Base-by-base conservation (phyloP, 2,888 invertebrate genomes). In the Cheilosia soror region DNA sequence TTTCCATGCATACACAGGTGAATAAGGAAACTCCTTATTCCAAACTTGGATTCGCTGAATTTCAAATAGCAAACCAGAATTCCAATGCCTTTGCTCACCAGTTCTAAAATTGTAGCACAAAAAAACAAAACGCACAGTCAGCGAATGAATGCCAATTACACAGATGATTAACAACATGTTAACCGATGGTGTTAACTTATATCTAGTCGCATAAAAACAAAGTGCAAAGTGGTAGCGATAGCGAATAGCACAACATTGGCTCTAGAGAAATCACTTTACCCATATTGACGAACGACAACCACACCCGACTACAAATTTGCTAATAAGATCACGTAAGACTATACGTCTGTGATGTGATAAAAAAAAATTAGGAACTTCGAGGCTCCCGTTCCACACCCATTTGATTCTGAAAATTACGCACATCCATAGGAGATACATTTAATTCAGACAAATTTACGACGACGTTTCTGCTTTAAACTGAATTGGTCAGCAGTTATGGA, bases 321-420 rank as follows among this genome's bases (percentile, higher is more conserved):
- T 55, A 84, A 84, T 65, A 58, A 71, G 80, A 80, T 84, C 80
- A 84, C 84, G 73, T 79, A 80, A 71, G 29, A 69, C 62, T 37
- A n/a, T n/a, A 37, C 25, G 29, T 9, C 11, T 42, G 71, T 25
- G 57, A 49, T 84, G 68, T 53, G 62, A 69, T 60, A 20, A 20
- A 20, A 51, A 75, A 83, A 60, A 84, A 66, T 58, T 63, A 65
- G 73, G 72, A 83, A 78, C 57, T 49, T 15, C 13, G 13, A 40
- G 20, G 9, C 9, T 7, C n/a, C 29, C 6, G 44, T 15, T 55
- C 69, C 60, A 63, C 71, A 72, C 65, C 44, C 47, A 66, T 72
- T 51, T 15, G 68, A 62, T 63, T 75, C 33, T 51, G 27, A 49
- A 55, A 65, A 66, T 27, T 49, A 68, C 51, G 66, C 40, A 76